These are phyloP conservation scores for Choristoneura fumiferana DNA, from an alignment of 1,140 invertebrate species.

Conservation along the genomic window DNA sequence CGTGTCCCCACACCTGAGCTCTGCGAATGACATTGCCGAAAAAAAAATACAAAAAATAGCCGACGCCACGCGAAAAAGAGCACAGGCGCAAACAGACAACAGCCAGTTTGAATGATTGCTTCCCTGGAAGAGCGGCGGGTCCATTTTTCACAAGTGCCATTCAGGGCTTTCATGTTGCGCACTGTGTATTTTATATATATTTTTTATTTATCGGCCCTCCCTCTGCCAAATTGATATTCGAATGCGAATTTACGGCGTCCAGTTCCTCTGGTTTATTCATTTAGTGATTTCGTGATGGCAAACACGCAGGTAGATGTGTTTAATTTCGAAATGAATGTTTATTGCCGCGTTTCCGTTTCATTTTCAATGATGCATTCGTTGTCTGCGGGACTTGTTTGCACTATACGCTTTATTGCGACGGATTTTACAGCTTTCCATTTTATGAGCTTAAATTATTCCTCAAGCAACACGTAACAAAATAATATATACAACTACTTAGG, in stretches of 20 bases:
- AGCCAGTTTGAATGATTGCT: conserved; percentile 76
- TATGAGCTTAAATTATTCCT: too few relatives aligned
- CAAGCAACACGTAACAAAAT: too few relatives aligned
- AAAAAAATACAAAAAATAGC: conserved; percentile 69
- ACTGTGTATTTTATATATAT: conserved; percentile 73
- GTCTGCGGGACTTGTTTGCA: conserved; percentile 14
- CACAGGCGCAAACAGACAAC: conserved; percentile 75
- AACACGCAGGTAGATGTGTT: conserved; percentile 75
- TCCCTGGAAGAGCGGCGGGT: conserved; percentile 76
- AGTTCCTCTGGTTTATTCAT: conserved; percentile 76
- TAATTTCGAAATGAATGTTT: conserved; percentile 77
- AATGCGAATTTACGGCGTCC: conserved; percentile 70
- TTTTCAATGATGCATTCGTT: conserved; percentile 52
- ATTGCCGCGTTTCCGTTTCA: conserved; percentile 70
- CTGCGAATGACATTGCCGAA: conserved; percentile 70
- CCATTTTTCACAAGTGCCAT: conserved; percentile 78
- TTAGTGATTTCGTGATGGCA: conserved; percentile 72
- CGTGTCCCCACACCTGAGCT: conserved; percentile 73
- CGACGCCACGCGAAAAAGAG: conserved; percentile 71
- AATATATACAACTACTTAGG: too few relatives aligned
- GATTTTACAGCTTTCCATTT: neutral
- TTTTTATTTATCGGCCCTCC: conserved; percentile 70
- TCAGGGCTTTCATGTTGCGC: conserved; percentile 73
- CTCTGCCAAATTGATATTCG: conserved; percentile 73
- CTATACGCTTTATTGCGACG: conserved; percentile 9